Evolutionary conservation across 2,797 vertebrate species (phyloP).

Genomic region (Philypnodon macrostomus): DNA sequence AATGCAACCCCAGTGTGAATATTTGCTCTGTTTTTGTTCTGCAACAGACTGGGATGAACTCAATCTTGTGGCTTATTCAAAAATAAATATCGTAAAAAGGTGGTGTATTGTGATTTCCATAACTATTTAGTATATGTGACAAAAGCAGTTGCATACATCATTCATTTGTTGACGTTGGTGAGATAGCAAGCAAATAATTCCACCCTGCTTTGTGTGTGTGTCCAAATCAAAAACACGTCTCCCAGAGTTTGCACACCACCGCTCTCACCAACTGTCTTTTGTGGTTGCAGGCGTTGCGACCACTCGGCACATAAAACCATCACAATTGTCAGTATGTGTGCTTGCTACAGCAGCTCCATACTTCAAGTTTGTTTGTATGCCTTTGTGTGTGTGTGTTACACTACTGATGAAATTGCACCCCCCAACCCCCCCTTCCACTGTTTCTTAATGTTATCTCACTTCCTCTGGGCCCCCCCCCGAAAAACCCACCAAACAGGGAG

Average conservation of each 20-base stretch:
- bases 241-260: slow-evolving; percentile 10
- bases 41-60: no score
- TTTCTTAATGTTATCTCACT: slow-evolving; percentile 71
- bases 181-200: not conserved
- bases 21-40: no score
- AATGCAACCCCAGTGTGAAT: no score
- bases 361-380: slow-evolving; percentile 23
- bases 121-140: no score
- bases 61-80: no score
- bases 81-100: no score
- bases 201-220: slow-evolving; percentile 28
- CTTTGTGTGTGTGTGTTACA: slow-evolving; percentile 4
- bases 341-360: slow-evolving; percentile 22
- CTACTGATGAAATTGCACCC: slow-evolving; percentile 53
- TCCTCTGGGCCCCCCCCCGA: slow-evolving; percentile 73
- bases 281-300: slow-evolving; percentile 14
- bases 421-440: slow-evolving; percentile 28
- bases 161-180: slow-evolving; percentile 1
- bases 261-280: slow-evolving; percentile 12
- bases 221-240: slow-evolving; percentile 11
- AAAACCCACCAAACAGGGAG: slow-evolving; percentile 68
- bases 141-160: not conserved
- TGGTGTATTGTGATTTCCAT: no score
- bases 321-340: slow-evolving; percentile 7
- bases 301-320: slow-evolving; percentile 36